A percentile compares a stretch with the other conserved stretches of the same genome.
Conservation (phyloP, 2,888 invertebrate genomes). For the Nymphalis c-album region DNA sequence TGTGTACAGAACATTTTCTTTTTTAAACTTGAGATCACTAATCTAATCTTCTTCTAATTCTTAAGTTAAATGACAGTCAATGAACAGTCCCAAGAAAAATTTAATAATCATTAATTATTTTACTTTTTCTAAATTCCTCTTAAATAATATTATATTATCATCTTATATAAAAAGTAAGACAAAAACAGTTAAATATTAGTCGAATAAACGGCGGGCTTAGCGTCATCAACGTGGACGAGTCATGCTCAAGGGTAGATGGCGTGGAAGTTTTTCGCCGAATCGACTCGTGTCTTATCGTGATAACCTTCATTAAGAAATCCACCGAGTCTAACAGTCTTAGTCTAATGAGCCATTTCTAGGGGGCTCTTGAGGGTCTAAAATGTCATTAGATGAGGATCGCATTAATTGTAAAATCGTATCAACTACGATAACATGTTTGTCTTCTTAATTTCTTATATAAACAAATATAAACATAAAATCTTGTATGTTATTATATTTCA, state of each 20-base stretch:
- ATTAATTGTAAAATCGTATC: conserved; percentile 24
- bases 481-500: too few relatives aligned
- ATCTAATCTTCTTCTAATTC: too few relatives aligned
- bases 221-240: conserved; percentile 9
- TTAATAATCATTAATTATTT: too few relatives aligned
- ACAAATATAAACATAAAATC: background rate
- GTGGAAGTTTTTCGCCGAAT: conserved; percentile 31
- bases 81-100: too few relatives aligned
- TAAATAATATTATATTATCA: too few relatives aligned
- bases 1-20: too few relatives aligned
- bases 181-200: too few relatives aligned
- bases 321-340: conserved; percentile 45
- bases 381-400: conserved; percentile 28
- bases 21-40: too few relatives aligned
- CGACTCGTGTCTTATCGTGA: conserved; percentile 50
- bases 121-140: too few relatives aligned
- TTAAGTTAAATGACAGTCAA: too few relatives aligned
- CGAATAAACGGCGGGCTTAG: conserved; percentile 8
- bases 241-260: conserved; percentile 18
- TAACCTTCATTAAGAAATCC: conserved; percentile 55
- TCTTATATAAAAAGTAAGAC: too few relatives aligned
- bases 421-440: background rate
- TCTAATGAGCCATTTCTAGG: conserved; percentile 44
- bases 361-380: conserved; percentile 23
- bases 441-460: background rate